Conservation (phyloP, 2,888 invertebrate species). For the Callosobruchus maculatus region DNA sequence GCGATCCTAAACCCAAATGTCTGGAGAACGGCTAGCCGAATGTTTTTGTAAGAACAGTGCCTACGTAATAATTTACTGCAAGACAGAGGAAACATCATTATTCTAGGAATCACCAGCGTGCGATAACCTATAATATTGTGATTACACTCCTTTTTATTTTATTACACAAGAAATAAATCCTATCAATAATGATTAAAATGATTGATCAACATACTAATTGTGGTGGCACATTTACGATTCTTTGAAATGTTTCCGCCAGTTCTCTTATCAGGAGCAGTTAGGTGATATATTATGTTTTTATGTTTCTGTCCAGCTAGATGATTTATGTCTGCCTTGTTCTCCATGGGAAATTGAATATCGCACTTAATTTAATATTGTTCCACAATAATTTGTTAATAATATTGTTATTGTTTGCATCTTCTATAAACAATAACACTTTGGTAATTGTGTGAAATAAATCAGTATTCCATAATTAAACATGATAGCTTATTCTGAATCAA, state of each 20-base stretch:
- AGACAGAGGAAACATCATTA: not conserved
- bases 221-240: not conserved
- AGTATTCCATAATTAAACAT: too few relatives aligned
- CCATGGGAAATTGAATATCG: not conserved
- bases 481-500: too few relatives aligned
- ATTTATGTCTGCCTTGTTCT: not conserved
- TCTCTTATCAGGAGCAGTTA: not conserved
- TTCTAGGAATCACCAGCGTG: not conserved
- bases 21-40: not conserved
- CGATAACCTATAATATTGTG: not conserved
- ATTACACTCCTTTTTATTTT: not conserved
- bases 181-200: not conserved
- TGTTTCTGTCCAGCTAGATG: not conserved
- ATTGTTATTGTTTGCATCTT: too few relatives aligned
- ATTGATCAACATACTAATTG: not conserved
- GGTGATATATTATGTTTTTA: not conserved
- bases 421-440: too few relatives aligned
- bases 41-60: not conserved
- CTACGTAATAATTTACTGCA: not conserved
- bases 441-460: too few relatives aligned
- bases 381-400: too few relatives aligned
- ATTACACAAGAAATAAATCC: not conserved
- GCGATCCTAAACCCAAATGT: not conserved
- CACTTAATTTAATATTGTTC: not conserved
- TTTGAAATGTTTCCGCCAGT: not conserved